These are phyloP conservation scores for Cheilosia grossa DNA, from an alignment of 2,888 invertebrate genomes.

Conservation along the genomic window DNA sequence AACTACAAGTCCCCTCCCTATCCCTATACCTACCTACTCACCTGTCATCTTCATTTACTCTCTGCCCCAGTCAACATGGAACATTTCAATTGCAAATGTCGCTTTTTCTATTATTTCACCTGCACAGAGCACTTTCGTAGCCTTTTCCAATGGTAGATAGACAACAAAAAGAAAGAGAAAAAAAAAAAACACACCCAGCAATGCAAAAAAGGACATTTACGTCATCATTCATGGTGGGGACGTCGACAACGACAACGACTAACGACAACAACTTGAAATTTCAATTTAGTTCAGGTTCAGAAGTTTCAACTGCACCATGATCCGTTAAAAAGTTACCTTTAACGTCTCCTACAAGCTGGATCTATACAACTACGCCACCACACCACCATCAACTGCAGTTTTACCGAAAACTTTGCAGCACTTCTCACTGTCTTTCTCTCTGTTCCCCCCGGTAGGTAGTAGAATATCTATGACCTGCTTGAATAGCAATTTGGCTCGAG, in stretches of 20 bases:
- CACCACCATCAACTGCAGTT: conserved; percentile 23
- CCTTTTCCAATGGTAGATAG: conserved; percentile 3
- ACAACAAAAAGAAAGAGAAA: not conserved
- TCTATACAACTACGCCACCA: conserved; percentile 6
- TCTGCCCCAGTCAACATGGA: not conserved
- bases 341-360: conserved; percentile 1
- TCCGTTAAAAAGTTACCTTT: conserved; percentile 71
- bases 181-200: not conserved
- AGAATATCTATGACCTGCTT: conserved; percentile 36
- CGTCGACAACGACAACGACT: conserved; percentile 36
- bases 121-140: conserved; percentile 11
- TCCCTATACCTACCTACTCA: not conserved
- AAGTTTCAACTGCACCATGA: conserved; percentile 65
- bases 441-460: conserved; percentile 9
- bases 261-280: conserved; percentile 68
- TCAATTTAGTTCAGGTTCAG: conserved; percentile 74
- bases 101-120: conserved; percentile 19
- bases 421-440: conserved; percentile 9
- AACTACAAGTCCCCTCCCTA: too few species aligned
- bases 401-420: conserved; percentile 15
- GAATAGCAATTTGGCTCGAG: conserved; percentile 66
- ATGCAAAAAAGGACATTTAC: conserved; percentile 36
- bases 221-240: conserved; percentile 21
- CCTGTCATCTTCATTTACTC: not conserved
- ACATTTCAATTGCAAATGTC: conserved; percentile 35